Evolutionary conservation across 2,888 invertebrate genomes (phyloP), one percentile per base, ranked within the genome.

Genomic region (Stratiomys singularior): DNA sequence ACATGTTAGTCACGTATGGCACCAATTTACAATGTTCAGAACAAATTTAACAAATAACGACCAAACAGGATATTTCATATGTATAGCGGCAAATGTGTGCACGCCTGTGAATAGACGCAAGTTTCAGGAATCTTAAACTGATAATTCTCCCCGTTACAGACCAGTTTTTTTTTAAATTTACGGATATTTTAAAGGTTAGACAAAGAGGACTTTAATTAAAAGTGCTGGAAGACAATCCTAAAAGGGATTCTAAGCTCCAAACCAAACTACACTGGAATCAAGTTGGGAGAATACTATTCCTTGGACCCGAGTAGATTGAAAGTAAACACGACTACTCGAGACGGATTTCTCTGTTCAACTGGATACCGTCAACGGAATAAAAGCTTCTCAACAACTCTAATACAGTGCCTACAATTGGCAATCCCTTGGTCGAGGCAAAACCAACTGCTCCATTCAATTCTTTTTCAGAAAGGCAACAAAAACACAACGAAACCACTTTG

Each of bases 331-430:
- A 82, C 82, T 80, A 81, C 81, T 81, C 82, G 80, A 82, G 81
- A 81, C 81, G 81, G 81, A 79, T 77, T 77, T 81, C 81, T 82
- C 80, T 82, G 80, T 81, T 81, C 81, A 81, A 82, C 82, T 82
- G 82, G 81, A 81, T 81, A 81, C 81, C 80, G 77, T 79, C 77
- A 81, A 80, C 81, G 80, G 76, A 77, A 67, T 77, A 80, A 81
- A 80, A 81, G 81, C 81, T 79, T 79, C 80, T 81, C 79, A 81
- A 81, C 81, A 60, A 47, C 64, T 76, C 64, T 25, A 76, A 15
- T 46, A 21, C 46, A 30, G 56, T 58, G 23, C 30, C 56, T 52
- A 56, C 37, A 56, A 30, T 58, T 72, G 58, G 56, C 58, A 72
- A 56, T 72, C 30, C 30, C n/a, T 56, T 18, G 56, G 28, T 21